Base-by-base conservation (phyloP, 2,797 vertebrate species). In the Peromyscus aztecus region DNA sequence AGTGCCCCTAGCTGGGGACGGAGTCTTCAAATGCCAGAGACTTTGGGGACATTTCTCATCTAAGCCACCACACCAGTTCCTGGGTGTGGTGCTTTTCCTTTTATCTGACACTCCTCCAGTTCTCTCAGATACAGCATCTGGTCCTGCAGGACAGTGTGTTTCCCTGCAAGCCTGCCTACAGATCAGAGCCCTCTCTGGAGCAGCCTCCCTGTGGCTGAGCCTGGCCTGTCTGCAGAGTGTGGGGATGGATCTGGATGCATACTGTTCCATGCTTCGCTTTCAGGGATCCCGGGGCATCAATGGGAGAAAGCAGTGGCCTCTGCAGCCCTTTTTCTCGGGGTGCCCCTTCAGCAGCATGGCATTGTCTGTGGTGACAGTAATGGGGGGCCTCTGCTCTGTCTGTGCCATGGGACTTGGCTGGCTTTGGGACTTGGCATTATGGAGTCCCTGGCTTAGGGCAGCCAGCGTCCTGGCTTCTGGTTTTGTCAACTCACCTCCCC, bases 261-360 rank as follows among this genome's bases (percentile, higher is more conserved):
- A 19, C 16, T 3, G 1, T 2, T 9, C 23, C 34, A 0, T 2
- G n/a, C 46, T n/a, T 65, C 10, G 0, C 37, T 21, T 81, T 77
- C 6, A 59, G 46, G 59, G 55, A 82, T 61, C 46, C 52, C 31
- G 7, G 24, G 43, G 55, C 19, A 13, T 57, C 2, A 0, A 2
- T 46, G 59, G 4, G 24, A 57, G 69, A 73, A 24, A 43, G 55
- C 6, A 0, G 13, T 10, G 17, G 52, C 43, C 81, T 94, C 34
- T 0, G 16, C 2, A 34, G 61, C 77, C 29, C 77, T 59, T 29
- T 52, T 82, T 57, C 40, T 73, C 67, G 10, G 34, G 80, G 37
- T 78, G 49, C 11, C 34, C 40, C 55, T 91, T 78, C 27, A 24
- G 4, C 81, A 27, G 43, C 29, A 8, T 65, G 40, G 65, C 11